Conservation (phyloP, 1,140 invertebrate species). For the Drosophila parabipectinata region DNA sequence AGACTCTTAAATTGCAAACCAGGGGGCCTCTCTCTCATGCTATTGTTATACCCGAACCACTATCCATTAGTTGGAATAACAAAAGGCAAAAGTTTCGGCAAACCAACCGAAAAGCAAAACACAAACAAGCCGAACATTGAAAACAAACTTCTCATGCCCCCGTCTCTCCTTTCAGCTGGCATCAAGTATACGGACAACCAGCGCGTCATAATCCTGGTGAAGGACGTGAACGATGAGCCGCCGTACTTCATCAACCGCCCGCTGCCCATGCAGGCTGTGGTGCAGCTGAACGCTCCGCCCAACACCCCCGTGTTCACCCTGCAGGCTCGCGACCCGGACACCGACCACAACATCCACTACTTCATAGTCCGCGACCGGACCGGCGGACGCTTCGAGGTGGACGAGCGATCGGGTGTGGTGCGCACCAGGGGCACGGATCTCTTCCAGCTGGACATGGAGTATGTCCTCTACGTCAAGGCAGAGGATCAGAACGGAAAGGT, state of each 20-base stretch:
- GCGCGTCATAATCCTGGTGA: slow-evolving; percentile 96
- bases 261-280: slow-evolving; percentile 97
- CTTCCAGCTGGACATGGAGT: slow-evolving; percentile 98
- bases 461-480: slow-evolving; percentile 97
- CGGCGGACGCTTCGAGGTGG: slow-evolving; percentile 92
- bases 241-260: slow-evolving; percentile 98
- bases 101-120: slow-evolving; percentile 26
- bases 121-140: slow-evolving; percentile 16
- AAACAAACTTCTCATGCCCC: slow-evolving; percentile 23
- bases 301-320: slow-evolving; percentile 98
- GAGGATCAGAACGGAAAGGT: slow-evolving; percentile 96
- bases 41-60: slow-evolving; percentile 21
- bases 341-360: slow-evolving; percentile 97
- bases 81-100: slow-evolving; percentile 56
- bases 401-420: slow-evolving; percentile 96
- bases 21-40: background rate
- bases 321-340: slow-evolving; percentile 97
- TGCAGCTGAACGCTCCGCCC: slow-evolving; percentile 96
- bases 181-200: slow-evolving; percentile 93
- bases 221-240: slow-evolving; percentile 97
- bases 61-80: slow-evolving; percentile 71
- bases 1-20: slow-evolving; percentile 62
- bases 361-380: slow-evolving; percentile 96
- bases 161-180: slow-evolving; percentile 66
- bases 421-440: slow-evolving; percentile 94